Evolutionary conservation across 2,113 vertebrate species (phyloP), one percentile per base, ranked within the genome.

Genomic region (Raphicerus campestris): DNA sequence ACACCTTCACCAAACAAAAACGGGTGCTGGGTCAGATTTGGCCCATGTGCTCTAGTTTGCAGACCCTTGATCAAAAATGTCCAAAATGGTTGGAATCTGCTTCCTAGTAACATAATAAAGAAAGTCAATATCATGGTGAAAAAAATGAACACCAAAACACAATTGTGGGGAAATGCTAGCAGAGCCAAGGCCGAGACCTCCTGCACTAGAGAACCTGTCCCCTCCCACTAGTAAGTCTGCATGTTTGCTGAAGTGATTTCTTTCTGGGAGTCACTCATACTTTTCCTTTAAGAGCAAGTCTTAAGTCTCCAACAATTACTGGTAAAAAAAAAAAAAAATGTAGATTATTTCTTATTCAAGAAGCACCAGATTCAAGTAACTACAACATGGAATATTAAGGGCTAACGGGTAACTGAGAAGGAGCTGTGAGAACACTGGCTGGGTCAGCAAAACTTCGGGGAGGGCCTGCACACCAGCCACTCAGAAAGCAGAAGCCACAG

Each of bases 1-100:
- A 89, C 93, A 95, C 89, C 51, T 80, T 39, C 39, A 86, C 82
- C 63, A 86, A 91, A 93, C 83, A 93, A 70, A 70, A 89, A 51
- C 2, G 47, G 42, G 45, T 3, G 2, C 61, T 16, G 9, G 80
- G 92, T 15, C 32, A 1, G 5, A 78, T 73, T 39, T 94, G 61
- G 56, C 49, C 75, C 49, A 51, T 1, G 39, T 17, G 30, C 39
- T 91, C 24, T 20, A 75, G 17, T 83, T 61, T 84, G 70, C 78
- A 87, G 91, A 94, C 26, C 6, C 42, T n/a, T 81, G 56, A 78
- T 11, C 39, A n/a, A 91, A 93, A 94, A 83, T 10, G 45, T 61
- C 58, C 63, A 11, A 47, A 93, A 30, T 11, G 15, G 20, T 13
- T 58, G 5, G 56, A 90, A 91, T 17, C 7, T 87, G 89, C 20